A percentile compares a stretch with the other conserved stretches of the same genome.
These are phyloP conservation scores for Blennius ocellaris DNA, from an alignment of 2,113 vertebrate genomes.

Conservation along the genomic window DNA sequence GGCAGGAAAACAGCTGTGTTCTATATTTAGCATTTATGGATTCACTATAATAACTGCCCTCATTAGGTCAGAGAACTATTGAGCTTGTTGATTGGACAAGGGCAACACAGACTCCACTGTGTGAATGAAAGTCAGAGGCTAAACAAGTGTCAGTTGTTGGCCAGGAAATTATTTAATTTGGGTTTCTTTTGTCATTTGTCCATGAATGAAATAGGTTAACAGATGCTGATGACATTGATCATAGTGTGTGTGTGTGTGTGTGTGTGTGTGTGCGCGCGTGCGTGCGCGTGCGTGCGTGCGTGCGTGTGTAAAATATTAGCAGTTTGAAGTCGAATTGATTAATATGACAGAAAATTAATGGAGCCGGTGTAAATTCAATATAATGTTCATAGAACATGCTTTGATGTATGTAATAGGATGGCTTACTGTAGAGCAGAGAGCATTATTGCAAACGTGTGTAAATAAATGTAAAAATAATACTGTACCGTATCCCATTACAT, in stretches of 20 bases:
- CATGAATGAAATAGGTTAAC: constrained; percentile 26
- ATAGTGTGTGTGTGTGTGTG: no score
- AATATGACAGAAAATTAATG: constrained; percentile 37
- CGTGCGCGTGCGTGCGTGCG: no score
- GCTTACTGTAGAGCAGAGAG: constrained; percentile 11
- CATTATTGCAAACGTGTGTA: not conserved
- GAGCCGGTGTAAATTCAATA: constrained; percentile 36
- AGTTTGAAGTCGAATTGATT: constrained; percentile 52
- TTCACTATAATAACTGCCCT: constrained; percentile 46
- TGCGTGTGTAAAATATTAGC: constrained; percentile 41
- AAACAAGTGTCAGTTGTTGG: constrained; percentile 47
- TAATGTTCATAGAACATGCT: constrained; percentile 32
- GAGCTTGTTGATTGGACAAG: constrained; percentile 50
- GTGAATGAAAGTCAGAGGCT: constrained; percentile 45
- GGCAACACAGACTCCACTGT: constrained; percentile 40
- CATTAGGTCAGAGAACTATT: constrained; percentile 43
- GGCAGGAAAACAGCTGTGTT: constrained; percentile 9
- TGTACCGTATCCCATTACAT: not conserved
- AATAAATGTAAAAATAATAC: not conserved
- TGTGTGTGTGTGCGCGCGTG: no score
- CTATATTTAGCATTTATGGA: constrained; percentile 44
- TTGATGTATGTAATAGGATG: constrained; percentile 48
- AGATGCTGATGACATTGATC: no score
- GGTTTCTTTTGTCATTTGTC: constrained; percentile 56
- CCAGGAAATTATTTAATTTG: constrained; percentile 52